phyloP scores from a whole-genome alignment of 92 coral and sea anemone species.

The Heliopora coerulea region DNA sequence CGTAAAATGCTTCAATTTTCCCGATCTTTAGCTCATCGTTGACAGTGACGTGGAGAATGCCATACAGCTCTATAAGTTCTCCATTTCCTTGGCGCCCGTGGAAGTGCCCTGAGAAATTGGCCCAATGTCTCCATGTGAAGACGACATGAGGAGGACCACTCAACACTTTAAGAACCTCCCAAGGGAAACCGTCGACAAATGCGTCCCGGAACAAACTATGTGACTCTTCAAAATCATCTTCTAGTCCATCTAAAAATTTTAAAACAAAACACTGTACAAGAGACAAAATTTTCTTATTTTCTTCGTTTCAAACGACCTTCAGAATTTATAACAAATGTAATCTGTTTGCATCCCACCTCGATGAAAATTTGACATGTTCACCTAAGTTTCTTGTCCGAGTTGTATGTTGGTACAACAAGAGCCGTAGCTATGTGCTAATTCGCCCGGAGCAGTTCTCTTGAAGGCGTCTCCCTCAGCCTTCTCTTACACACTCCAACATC shows the following conservation, averaged over 20 bases:
- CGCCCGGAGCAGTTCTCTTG: too few relatives aligned
- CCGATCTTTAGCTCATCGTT: not conserved
- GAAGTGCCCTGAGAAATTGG: slow-evolving; percentile 75
- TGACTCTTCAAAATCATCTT: slow-evolving; percentile 21
- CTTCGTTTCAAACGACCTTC: too few relatives aligned
- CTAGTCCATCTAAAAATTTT: slow-evolving; percentile 35
- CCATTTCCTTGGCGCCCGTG: slow-evolving; percentile 71
- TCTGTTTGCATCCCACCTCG: too few relatives aligned
- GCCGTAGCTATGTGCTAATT: too few relatives aligned
- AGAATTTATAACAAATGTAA: too few relatives aligned
- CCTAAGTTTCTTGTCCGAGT: too few relatives aligned
- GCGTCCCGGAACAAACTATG: slow-evolving; percentile 36
- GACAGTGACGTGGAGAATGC: slow-evolving; percentile 40
- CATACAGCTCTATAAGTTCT: slow-evolving; percentile 62
- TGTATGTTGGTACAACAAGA: too few relatives aligned
- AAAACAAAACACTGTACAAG: slow-evolving; percentile 31
- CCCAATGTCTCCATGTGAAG: slow-evolving; percentile 95
- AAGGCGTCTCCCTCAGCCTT: too few relatives aligned
- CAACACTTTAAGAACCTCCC: slow-evolving; percentile 78
- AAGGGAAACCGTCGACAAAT: slow-evolving; percentile 75
- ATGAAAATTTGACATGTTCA: too few relatives aligned
- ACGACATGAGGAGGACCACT: slow-evolving; percentile 83
- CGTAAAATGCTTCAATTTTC: slow-evolving; percentile 35
- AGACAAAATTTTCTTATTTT: slow-evolving; percentile 69
- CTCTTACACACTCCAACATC: too few relatives aligned